These are phyloP conservation scores for Trichomalopsis sarcophagae DNA, from an alignment of 1,140 invertebrate species.

Conservation along the genomic window DNA sequence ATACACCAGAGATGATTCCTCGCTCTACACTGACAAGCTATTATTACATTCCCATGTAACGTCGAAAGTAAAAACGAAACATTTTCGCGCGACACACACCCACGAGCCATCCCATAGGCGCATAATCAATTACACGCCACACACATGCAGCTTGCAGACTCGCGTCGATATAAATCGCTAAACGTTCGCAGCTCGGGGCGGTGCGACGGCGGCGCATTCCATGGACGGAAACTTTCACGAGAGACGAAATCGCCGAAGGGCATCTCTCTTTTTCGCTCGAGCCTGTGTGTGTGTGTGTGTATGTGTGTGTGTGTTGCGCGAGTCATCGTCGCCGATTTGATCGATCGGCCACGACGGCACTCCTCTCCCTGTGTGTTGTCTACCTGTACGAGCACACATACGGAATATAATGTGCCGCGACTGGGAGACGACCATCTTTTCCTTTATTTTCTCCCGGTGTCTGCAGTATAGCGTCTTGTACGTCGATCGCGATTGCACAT, in stretches of 20 bases:
- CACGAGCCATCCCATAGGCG: not conserved
- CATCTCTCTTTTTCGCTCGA: conserved; percentile 21
- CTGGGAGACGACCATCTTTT: not conserved
- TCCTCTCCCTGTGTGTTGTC: not conserved
- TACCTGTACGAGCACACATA: too few relatives aligned
- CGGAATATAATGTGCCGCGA: too few relatives aligned
- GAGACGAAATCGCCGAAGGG: conserved; percentile 15
- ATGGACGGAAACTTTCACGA: conserved; percentile 30
- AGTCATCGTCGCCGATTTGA: conserved; percentile 21
- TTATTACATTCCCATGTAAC: not conserved
- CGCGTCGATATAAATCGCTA: not conserved
- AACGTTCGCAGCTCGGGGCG: not conserved
- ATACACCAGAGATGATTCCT: not conserved
- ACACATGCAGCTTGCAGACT: not conserved
- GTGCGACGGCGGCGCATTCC: conserved; percentile 1
- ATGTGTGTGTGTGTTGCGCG: not conserved
- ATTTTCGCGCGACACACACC: too few relatives aligned
- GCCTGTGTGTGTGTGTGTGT: too few relatives aligned
- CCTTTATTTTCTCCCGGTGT: not conserved
- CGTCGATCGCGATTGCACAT: conserved; percentile 10
- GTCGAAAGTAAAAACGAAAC: not conserved
- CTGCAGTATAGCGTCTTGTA: not conserved
- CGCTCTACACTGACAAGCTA: too few relatives aligned
- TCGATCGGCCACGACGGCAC: not conserved
- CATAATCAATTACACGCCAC: not conserved